phyloP scores from a whole-genome alignment of 2,797 vertebrate species.

The Macrochelys suwanniensis region DNA sequence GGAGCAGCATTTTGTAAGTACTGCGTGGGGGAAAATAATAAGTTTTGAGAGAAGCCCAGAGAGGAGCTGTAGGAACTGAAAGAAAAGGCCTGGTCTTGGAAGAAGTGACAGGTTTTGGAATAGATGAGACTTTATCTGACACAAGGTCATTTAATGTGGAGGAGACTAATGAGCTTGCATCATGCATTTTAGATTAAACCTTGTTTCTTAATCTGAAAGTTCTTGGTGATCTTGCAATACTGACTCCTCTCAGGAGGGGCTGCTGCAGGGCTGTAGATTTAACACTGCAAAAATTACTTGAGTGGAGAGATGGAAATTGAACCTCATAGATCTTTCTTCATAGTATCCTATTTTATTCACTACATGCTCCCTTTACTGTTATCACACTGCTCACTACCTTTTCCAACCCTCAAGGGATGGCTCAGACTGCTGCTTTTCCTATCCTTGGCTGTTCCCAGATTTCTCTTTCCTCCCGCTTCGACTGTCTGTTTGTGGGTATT shows the following conservation, averaged over 20 bases:
- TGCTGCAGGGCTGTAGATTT: neutral
- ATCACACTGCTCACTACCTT: neutral
- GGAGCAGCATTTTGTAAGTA: neutral
- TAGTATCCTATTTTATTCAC: fast-evolving
- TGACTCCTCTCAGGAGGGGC: slow-evolving; percentile 54
- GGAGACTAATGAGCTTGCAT: fast-evolving
- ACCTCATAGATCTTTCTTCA: fast-evolving
- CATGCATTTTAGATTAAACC: neutral
- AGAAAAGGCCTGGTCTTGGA: neutral
- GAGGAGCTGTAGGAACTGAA: fast-evolving
- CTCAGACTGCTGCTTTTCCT: fast-evolving
- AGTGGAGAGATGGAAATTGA: fast-evolving
- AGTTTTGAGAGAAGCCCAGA: neutral
- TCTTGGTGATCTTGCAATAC: slow-evolving; percentile 26
- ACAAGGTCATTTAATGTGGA: neutral
- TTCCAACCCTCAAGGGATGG: fast-evolving
- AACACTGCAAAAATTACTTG: fast-evolving
- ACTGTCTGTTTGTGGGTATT: neutral
- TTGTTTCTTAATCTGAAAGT: neutral
- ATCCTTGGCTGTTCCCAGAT: neutral
- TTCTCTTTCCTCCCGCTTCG: neutral
- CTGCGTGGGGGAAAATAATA: neutral
- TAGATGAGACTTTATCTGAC: neutral
- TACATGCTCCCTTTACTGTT: fast-evolving
- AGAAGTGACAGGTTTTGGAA: fast-evolving